Conservation (phyloP, 1,140 invertebrate genomes). For the Hylaeus volcanicus region DNA sequence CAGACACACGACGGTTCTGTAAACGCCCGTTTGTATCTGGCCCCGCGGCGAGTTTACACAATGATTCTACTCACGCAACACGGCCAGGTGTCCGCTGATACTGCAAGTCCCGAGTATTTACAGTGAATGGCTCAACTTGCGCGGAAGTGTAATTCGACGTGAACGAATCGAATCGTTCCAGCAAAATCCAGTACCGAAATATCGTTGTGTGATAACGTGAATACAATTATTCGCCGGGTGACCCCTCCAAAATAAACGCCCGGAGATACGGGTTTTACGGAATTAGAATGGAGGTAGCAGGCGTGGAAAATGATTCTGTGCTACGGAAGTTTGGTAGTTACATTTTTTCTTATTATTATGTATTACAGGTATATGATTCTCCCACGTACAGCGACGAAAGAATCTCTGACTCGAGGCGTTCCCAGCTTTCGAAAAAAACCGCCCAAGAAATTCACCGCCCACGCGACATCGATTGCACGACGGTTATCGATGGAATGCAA, state of each 20-base stretch:
- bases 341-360: no score
- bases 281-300: no score
- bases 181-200: neutral
- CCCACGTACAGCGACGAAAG: neutral
- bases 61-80: conserved; percentile 44
- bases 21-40: conserved; percentile 26
- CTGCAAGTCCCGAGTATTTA: conserved; percentile 23
- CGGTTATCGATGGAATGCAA: conserved; percentile 37
- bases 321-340: no score
- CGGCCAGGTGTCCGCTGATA: conserved; percentile 28
- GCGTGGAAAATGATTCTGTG: no score
- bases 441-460: conserved; percentile 19
- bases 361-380: neutral
- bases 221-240: no score
- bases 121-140: neutral
- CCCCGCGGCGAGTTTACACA: conserved; percentile 39
- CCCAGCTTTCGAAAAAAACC: conserved; percentile 15
- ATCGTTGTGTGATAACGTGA: neutral
- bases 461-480: conserved; percentile 15
- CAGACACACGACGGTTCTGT: conserved; percentile 37
- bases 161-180: neutral
- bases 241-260: no score
- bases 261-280: no score
- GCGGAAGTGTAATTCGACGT: neutral
- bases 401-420: neutral